Evolutionary conservation across 2,888 invertebrate genomes (phyloP), one percentile per base, ranked within the genome.

Genomic region (Drosophila testacea): DNA sequence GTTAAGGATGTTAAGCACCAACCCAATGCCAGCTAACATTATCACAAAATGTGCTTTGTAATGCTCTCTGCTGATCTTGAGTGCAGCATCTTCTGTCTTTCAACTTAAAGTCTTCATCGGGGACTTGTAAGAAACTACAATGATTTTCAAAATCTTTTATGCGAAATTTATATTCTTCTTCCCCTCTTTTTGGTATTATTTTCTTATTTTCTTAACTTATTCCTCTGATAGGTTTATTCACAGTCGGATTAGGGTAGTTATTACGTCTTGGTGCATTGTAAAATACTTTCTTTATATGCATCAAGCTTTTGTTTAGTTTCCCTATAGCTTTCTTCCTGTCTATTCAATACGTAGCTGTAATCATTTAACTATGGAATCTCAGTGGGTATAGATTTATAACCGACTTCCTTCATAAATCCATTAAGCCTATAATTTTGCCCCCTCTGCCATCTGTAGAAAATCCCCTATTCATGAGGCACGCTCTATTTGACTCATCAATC

Each of bases 401-500:
- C 60, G 56, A 71, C 77, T 81, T 83, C 79, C 79, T 69, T 47
- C 42, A 69, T 83, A 83, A 81, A 79, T 71, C 74, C 63, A 85
- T 85, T 82, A 59, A 70, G 54, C 67, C 62, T 28, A 44, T 36
- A 67, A 48, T 51, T 41, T 54, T 52, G 36, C 16, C 44, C 54
- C 54, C 50, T 13, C 42, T 47, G 34, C 67, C 69, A 69, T 56
- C 84, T 76, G 81, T 52, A 44, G 28, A 4, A 56, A 81, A 81
- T 76, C 55, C 76, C 81, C 79, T 79, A 84, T 81, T 83, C 71
- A 84, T 84, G 64, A 64, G 66, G 83, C 83, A 83, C 83, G 83
- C 85, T 84, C 82, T 87, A 84, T 83, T 82, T 75, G 69, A 64
- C 73, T 81, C 82, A 82, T 82, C 82, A 82, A 82, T 82, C 82